These are phyloP conservation scores for Anas bernieri DNA, from an alignment of 2,797 vertebrate species.

Conservation along the genomic window DNA sequence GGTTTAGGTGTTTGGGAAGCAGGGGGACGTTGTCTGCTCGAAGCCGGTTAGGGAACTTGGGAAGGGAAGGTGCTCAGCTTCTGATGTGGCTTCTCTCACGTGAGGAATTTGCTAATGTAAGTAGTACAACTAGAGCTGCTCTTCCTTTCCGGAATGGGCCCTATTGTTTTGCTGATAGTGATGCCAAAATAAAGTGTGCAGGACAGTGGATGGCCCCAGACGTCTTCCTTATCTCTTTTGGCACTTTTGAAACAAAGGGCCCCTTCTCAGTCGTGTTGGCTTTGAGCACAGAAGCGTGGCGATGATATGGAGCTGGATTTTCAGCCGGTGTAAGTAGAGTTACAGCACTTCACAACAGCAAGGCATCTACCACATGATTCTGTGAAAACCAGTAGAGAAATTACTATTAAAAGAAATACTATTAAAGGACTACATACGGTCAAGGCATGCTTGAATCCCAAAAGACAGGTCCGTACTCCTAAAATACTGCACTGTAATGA, in stretches of 20 bases:
- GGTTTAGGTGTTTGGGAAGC: conserved; percentile 7
- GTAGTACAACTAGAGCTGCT: not conserved
- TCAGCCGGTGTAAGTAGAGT: not conserved
- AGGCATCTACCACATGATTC: not conserved
- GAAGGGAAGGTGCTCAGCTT: not conserved
- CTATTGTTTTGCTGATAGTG: not conserved
- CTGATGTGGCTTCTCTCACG: not conserved
- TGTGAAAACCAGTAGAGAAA: not conserved
- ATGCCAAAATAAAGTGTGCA: not conserved
- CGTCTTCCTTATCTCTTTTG: not conserved
- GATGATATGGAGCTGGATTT: not conserved
- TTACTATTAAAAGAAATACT: not conserved
- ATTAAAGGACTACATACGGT: not conserved
- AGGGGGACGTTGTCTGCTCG: not conserved
- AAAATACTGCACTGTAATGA: not conserved
- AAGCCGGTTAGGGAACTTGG: conserved; percentile 6
- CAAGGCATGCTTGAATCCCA: not conserved
- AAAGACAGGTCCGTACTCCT: not conserved
- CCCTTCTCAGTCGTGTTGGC: not conserved
- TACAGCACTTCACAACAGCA: not conserved
- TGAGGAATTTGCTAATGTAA: not conserved
- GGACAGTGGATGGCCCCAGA: not conserved
- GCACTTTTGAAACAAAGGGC: not conserved
- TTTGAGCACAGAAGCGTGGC: not conserved
- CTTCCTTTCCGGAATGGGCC: not conserved